phyloP scores from a whole-genome alignment of 2,888 invertebrate genomes.

The Drosophila rubida region DNA sequence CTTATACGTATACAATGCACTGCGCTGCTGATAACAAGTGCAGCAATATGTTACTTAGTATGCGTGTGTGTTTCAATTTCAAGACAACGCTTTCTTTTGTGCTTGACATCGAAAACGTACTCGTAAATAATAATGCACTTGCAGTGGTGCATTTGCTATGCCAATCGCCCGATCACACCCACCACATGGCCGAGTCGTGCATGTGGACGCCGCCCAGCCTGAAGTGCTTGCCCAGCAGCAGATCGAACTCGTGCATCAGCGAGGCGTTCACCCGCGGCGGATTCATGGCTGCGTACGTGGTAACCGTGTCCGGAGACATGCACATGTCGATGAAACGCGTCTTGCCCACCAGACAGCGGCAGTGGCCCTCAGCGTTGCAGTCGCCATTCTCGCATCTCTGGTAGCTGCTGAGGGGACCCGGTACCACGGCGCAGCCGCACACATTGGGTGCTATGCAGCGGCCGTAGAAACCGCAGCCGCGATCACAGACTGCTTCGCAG shows the following conservation, averaged over 20 bases:
- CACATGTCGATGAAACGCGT: constrained; percentile 81
- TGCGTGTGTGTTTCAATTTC: constrained; percentile 12
- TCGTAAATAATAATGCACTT: constrained; percentile 20
- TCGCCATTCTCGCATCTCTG: constrained; percentile 69
- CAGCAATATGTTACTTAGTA: not conserved
- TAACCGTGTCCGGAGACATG: constrained; percentile 80
- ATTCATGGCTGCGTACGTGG: constrained; percentile 79
- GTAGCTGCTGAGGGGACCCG: constrained; percentile 52
- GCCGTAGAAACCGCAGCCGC: constrained; percentile 82
- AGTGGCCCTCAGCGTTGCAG: constrained; percentile 75
- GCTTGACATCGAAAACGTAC: constrained; percentile 44
- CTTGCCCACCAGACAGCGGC: constrained; percentile 77
- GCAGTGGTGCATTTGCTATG: not conserved
- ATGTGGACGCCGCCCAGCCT: constrained; percentile 49
- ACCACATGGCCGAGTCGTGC: constrained; percentile 52
- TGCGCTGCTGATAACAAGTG: constrained; percentile 53
- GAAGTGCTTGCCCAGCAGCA: constrained; percentile 78
- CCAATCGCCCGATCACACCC: constrained; percentile 40
- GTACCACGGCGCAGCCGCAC: constrained; percentile 82
- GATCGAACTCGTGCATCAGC: constrained; percentile 74
- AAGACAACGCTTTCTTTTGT: constrained; percentile 38
- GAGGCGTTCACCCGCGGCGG: constrained; percentile 73
- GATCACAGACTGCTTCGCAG: constrained; percentile 78
- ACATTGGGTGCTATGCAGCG: constrained; percentile 81
- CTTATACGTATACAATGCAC: constrained; percentile 1